Percentiles rank a stretch among this genome's conserved stretches.
Conservation (phyloP, 2,113 vertebrate genomes). For the Silurus meridionalis region DNA sequence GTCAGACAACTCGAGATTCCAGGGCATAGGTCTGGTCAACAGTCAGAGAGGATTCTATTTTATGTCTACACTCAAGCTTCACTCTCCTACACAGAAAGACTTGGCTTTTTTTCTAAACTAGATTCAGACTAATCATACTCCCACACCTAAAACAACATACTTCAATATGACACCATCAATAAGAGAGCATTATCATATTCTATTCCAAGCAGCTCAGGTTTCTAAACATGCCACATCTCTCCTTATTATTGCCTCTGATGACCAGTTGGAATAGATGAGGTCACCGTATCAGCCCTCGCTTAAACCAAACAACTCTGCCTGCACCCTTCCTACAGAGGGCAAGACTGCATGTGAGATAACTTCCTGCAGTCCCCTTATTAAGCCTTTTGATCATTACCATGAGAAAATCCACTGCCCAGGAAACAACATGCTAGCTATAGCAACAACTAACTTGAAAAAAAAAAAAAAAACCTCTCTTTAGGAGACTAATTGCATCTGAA, state of each 20-base stretch:
- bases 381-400: slow-evolving; percentile 13
- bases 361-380: slow-evolving; percentile 38
- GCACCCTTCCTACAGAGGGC: slow-evolving; percentile 46
- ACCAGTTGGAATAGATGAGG: background rate
- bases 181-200: background rate
- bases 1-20: background rate
- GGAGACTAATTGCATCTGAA: background rate
- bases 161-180: background rate
- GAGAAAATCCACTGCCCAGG: slow-evolving; percentile 6
- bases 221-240: background rate
- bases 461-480: background rate
- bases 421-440: background rate
- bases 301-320: slow-evolving; percentile 52
- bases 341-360: slow-evolving; percentile 31
- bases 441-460: background rate
- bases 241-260: background rate
- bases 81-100: background rate
- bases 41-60: background rate
- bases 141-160: background rate
- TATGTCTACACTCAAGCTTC: background rate
- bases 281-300: slow-evolving; percentile 7
- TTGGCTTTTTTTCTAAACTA: background rate
- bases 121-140: background rate
- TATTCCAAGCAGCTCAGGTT: background rate
- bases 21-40: background rate